Evolutionary conservation across 2,888 invertebrate species (phyloP).

Genomic region (Sinelater perroti): DNA sequence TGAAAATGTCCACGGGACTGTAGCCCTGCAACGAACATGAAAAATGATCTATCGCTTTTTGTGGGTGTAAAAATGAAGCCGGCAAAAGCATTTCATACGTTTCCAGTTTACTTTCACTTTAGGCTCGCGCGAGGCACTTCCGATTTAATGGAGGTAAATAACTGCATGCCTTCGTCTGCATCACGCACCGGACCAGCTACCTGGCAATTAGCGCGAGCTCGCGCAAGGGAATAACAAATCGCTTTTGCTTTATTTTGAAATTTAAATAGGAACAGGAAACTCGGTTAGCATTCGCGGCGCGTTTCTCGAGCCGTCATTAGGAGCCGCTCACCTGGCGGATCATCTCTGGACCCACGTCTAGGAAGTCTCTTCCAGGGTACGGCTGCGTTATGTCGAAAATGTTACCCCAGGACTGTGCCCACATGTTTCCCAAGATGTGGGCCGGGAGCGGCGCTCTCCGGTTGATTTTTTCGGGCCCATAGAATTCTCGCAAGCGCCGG

Average conservation of each 20-base stretch:
- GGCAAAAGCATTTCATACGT: background rate
- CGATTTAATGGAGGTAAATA: conserved; percentile 12
- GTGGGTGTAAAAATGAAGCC: background rate
- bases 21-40: conserved; percentile 70
- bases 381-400: conserved; percentile 83
- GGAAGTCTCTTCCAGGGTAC: conserved; percentile 78
- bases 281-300: background rate
- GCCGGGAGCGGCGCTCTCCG: conserved; percentile 84
- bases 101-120: conserved; percentile 26
- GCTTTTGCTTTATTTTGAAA: background rate
- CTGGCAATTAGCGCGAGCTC: background rate
- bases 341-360: conserved; percentile 88
- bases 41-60: background rate
- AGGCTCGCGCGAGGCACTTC: conserved; percentile 13
- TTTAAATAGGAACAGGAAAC: background rate
- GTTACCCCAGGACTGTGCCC: conserved; percentile 88
- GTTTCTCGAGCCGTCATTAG: background rate
- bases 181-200: conserved; percentile 10
- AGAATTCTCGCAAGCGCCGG: conserved; percentile 80
- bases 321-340: conserved; percentile 68
- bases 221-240: background rate
- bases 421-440: conserved; percentile 89
- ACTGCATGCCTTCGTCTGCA: background rate
- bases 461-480: conserved; percentile 84
- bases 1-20: conserved; percentile 83